These are phyloP conservation scores for Rissa tridactyla DNA, from an alignment of 2,113 vertebrate genomes.

Conservation along the genomic window DNA sequence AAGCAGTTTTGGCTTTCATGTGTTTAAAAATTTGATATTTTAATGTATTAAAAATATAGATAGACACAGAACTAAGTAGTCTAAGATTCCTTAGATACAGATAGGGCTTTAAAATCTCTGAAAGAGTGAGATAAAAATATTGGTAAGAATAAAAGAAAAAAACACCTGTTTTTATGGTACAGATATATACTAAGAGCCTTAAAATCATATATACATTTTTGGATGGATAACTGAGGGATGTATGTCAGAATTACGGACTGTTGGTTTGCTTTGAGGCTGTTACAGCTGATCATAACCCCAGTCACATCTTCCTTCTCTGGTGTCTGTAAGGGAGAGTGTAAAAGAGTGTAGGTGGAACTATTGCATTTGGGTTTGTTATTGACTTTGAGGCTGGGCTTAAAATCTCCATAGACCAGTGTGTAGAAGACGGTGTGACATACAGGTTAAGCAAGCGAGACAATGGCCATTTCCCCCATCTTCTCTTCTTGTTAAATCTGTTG, in stretches of 20 bases:
- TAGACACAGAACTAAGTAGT: neutral
- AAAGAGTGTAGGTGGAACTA: neutral
- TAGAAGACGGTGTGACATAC: neutral
- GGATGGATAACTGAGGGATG: neutral
- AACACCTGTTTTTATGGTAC: neutral
- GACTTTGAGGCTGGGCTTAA: neutral
- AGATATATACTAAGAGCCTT: neutral
- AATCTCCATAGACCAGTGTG: neutral
- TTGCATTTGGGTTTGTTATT: neutral
- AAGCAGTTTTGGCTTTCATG: neutral
- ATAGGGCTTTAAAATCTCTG: neutral
- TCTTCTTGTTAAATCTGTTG: neutral
- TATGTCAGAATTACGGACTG: neutral
- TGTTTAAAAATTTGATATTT: neutral
- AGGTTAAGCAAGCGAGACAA: neutral
- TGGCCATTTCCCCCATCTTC: neutral
- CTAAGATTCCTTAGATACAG: neutral
- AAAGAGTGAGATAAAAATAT: neutral
- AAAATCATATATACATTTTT: neutral
- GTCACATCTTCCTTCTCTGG: neutral
- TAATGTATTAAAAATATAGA: neutral
- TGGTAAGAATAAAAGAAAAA: neutral
- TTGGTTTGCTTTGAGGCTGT: neutral
- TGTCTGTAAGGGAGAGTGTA: neutral
- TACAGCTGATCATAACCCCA: neutral